Percentiles rank a stretch among this genome's conserved stretches.
phyloP scores from a whole-genome alignment of 2,888 invertebrate genomes.

The Latrodectus elegans region DNA sequence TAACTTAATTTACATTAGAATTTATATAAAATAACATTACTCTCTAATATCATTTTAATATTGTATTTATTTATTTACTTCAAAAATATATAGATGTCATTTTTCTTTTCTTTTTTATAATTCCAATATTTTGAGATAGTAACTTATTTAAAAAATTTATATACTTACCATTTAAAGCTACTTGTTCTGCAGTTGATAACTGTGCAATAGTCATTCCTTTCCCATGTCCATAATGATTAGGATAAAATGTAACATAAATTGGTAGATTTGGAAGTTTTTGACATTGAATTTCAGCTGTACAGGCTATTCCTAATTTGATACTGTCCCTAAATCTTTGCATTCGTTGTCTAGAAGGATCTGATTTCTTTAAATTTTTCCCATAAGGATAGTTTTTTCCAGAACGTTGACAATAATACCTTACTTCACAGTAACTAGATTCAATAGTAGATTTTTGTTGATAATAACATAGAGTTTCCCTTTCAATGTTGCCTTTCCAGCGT shows the following conservation, averaged over 20 bases:
- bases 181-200: background rate
- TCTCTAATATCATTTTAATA: no score
- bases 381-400: background rate
- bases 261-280: background rate
- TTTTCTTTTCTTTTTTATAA: no score
- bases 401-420: background rate
- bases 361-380: background rate
- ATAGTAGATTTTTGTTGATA: background rate
- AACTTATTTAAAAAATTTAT: background rate
- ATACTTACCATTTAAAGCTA: background rate
- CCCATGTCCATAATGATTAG: background rate
- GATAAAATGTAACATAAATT: background rate
- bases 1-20: no score
- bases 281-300: background rate
- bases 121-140: background rate
- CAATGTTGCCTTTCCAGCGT: background rate
- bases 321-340: background rate
- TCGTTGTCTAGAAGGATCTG: background rate
- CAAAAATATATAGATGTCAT: no score
- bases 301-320: background rate
- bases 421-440: background rate
- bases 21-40: no score
- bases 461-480: background rate
- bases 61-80: no score
- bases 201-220: background rate